Evolutionary conservation across 2,888 invertebrate species (phyloP).

Genomic region (Eupsilia transversa): DNA sequence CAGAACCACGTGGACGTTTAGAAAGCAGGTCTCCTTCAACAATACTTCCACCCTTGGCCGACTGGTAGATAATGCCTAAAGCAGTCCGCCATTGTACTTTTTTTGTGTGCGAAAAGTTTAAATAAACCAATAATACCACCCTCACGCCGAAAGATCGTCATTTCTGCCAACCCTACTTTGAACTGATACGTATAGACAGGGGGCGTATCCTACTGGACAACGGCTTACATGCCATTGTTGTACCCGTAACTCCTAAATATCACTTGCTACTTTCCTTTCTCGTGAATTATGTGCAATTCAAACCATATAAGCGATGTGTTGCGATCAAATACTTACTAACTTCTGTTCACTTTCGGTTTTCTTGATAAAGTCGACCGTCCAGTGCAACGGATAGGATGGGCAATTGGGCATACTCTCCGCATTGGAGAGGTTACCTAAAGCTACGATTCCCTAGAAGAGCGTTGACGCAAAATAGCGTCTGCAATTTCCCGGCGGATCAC

Average conservation of each 20-base stretch:
- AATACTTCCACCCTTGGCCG: no score
- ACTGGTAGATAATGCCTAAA: no score
- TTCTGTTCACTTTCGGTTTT: slow-evolving; percentile 48
- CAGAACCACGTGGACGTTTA: no score
- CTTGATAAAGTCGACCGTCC: neutral
- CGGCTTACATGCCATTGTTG: slow-evolving; percentile 64
- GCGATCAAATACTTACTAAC: slow-evolving; percentile 50
- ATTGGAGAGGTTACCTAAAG: neutral
- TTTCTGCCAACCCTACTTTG: slow-evolving; percentile 56
- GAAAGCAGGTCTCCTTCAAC: no score
- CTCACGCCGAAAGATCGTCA: no score
- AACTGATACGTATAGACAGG: slow-evolving; percentile 36
- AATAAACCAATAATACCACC: no score
- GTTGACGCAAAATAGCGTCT: no score
- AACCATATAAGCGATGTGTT: slow-evolving; percentile 61
- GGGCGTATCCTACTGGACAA: slow-evolving; percentile 48
- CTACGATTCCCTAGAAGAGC: no score
- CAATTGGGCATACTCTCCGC: no score
- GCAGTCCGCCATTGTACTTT: no score
- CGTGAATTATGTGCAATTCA: slow-evolving; percentile 61
- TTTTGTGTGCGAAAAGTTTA: no score
- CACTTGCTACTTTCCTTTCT: slow-evolving; percentile 62
- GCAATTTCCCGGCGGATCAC: no score
- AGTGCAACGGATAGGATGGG: neutral
- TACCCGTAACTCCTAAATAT: slow-evolving; percentile 60